A percentile compares a stretch with the other conserved stretches of the same genome.
Conservation (phyloP, 2,888 invertebrate genomes). For the Plemyria rubiginata region DNA sequence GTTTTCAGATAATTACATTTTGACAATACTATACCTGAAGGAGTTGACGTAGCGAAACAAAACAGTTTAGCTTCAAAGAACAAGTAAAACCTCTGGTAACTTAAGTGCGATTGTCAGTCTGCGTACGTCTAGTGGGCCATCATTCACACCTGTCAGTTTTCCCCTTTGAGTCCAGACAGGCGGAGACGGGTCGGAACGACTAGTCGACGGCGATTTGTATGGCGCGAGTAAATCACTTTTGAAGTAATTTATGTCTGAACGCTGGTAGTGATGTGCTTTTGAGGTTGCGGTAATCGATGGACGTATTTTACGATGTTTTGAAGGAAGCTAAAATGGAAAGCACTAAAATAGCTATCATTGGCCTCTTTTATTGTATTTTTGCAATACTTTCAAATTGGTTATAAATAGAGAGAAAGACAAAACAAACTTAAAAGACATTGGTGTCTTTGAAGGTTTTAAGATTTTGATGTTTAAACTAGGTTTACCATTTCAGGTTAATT, state of each 20-base stretch:
- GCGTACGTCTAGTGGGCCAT: conserved; percentile 62
- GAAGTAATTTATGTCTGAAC: conserved; percentile 77
- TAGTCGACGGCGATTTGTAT: conserved; percentile 75
- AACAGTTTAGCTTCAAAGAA: conserved; percentile 72
- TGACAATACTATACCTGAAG: conserved; percentile 39
- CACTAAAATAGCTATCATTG: conserved; percentile 38
- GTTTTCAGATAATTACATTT: conserved; percentile 40
- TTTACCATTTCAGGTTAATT: no score
- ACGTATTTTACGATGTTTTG: conserved; percentile 37
- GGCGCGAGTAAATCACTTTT: conserved; percentile 80
- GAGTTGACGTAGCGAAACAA: conserved; percentile 41
- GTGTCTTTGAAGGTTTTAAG: no score
- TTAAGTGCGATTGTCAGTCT: conserved; percentile 71
- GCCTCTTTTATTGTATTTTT: conserved; percentile 12
- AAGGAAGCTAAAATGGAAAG: conserved; percentile 35
- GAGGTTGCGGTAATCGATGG: conserved; percentile 35
- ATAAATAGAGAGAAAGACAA: no score
- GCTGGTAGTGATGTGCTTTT: conserved; percentile 61
- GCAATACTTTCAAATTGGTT: background rate
- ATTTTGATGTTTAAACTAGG: no score
- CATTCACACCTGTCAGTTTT: conserved; percentile 77
- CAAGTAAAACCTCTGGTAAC: conserved; percentile 55
- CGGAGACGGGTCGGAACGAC: conserved; percentile 70
- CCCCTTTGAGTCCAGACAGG: conserved; percentile 61
- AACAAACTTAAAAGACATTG: no score